Percentiles rank a stretch among this genome's conserved stretches.
Conservation (phyloP, 2,797 vertebrate species). For the Eurystomus glaucurus region DNA sequence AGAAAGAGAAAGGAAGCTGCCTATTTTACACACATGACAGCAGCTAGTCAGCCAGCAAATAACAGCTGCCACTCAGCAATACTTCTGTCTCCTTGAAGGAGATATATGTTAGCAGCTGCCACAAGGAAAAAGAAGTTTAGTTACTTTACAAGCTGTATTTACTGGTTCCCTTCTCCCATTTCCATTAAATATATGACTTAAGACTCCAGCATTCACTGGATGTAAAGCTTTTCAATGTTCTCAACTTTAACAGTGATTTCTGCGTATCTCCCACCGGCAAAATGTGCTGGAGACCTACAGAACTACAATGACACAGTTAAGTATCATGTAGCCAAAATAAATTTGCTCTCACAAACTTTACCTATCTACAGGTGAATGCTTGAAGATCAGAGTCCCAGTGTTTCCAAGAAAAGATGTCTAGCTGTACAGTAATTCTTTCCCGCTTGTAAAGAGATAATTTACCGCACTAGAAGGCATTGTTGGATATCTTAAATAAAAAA, state of each 20-base stretch:
- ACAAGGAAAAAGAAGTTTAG: neutral
- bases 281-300: neutral
- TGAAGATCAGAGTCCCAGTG: neutral
- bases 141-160: slow-evolving; percentile 22
- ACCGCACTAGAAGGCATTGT: neutral
- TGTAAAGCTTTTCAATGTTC: neutral
- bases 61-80: slow-evolving; percentile 46
- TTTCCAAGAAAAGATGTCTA: neutral
- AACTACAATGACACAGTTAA: neutral
- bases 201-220: neutral
- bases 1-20: slow-evolving; percentile 21
- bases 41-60: slow-evolving; percentile 38
- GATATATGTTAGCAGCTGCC: neutral
- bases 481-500: neutral
- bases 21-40: slow-evolving; percentile 12
- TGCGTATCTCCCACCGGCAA: neutral
- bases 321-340: neutral
- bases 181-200: neutral
- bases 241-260: neutral
- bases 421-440: neutral
- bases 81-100: slow-evolving; percentile 33
- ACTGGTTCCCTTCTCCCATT: neutral
- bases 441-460: neutral
- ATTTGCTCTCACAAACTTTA: neutral
- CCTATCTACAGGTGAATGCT: neutral